These are phyloP conservation scores for Bradypodion pumilum DNA, from an alignment of 2,797 vertebrate species.

Conservation along the genomic window DNA sequence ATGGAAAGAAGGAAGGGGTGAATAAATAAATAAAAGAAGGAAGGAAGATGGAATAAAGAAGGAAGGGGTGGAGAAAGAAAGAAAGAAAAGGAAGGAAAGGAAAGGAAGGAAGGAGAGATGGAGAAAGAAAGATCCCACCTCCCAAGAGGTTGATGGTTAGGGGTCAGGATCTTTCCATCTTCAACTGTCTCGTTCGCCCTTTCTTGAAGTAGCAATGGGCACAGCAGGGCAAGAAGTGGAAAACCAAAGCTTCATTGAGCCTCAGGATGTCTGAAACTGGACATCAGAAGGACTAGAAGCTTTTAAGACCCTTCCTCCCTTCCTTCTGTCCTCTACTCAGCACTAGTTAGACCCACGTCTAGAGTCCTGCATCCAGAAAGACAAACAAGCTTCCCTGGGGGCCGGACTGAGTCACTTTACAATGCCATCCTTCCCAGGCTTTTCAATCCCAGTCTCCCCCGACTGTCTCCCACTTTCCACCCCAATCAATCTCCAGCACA, in stretches of 20 bases:
- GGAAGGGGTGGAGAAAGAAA: neutral
- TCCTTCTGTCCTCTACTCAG: too few species aligned
- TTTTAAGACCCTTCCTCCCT: too few species aligned
- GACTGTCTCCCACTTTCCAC: conserved; percentile 67
- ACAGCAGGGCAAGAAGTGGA: neutral
- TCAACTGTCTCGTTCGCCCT: neutral
- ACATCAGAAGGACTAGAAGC: neutral
- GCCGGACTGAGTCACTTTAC: conserved; percentile 53
- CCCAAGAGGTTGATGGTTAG: neutral
- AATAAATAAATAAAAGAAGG: too few species aligned
- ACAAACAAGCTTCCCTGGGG: too few species aligned
- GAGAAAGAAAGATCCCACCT: neutral
- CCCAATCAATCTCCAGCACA: neutral
- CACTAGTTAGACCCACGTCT: too few species aligned
- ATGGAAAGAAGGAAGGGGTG: too few species aligned
- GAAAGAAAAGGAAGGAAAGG: neutral
- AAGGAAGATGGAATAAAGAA: too few species aligned
- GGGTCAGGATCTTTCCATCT: neutral
- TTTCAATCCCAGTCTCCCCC: conserved; percentile 58
- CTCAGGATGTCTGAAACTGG: neutral
- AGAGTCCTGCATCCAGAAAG: too few species aligned
- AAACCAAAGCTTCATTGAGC: neutral
- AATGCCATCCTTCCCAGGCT: conserved; percentile 60
- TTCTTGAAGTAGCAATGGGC: neutral
- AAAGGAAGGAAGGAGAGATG: neutral